Conservation (phyloP, 1,140 invertebrate genomes). For the Euura saliciscinereae region DNA sequence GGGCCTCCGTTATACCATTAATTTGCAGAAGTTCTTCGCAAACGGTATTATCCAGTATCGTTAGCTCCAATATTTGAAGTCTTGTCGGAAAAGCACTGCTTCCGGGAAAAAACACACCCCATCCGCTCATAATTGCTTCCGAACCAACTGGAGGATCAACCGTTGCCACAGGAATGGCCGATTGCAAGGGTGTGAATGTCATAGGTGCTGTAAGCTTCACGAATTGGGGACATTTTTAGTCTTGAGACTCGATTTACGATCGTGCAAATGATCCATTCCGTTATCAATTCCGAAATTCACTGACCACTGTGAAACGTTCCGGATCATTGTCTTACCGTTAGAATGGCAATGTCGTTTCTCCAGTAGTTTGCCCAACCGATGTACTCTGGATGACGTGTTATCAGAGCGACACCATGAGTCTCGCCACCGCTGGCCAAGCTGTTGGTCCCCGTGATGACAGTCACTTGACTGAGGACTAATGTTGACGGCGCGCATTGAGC, state of each 20-base stretch:
- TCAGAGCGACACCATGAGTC: constrained; percentile 8
- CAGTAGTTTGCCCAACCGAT: neutral
- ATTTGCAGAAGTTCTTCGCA: neutral
- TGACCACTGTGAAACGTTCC: no score
- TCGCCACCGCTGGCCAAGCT: neutral
- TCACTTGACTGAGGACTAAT: neutral
- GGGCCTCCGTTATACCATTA: constrained; percentile 34
- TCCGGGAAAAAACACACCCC: constrained; percentile 4
- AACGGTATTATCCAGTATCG: constrained; percentile 9
- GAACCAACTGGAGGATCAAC: constrained; percentile 2
- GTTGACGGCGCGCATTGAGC: constrained; percentile 76
- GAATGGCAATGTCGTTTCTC: constrained; percentile 29
- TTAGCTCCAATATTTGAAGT: constrained; percentile 5
- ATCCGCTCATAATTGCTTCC: constrained; percentile 19
- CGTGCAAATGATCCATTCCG: no score
- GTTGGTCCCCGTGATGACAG: constrained; percentile 23
- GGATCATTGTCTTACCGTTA: constrained; percentile 24
- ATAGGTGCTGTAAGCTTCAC: constrained; percentile 18
- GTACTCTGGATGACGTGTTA: constrained; percentile 24
- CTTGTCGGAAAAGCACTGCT: constrained; percentile 18
- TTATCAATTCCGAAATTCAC: no score
- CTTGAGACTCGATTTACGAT: no score
- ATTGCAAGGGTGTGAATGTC: constrained; percentile 14
- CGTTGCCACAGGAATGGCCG: constrained; percentile 14
- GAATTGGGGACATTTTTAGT: no score